Base-by-base conservation (phyloP, 1,140 invertebrate genomes). In the Drosophila lacertosa region DNA sequence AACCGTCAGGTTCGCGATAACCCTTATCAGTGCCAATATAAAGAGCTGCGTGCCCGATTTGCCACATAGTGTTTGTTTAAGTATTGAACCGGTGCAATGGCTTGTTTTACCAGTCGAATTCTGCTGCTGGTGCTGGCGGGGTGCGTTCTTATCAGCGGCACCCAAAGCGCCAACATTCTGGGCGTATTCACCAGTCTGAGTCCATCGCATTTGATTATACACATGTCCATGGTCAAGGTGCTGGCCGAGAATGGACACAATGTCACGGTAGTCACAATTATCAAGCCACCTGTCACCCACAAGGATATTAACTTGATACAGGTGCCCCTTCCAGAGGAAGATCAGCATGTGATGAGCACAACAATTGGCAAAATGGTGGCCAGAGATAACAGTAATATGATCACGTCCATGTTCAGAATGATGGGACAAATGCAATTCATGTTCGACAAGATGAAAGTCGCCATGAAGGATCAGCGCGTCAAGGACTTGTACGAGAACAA, bases 211-310 rank as follows among this genome's bases (percentile, higher is more conserved):
- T 62, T 91, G 33, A 78, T 91, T 0, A 47, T 91, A 2, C 70
- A 91, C 6, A 80, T 90, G 83, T 79, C 89, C 2, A 65, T 91
- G 51, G 67, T 64, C 1, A 71, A 68, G 29, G 66, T 77, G 9
- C 32, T 91, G 16, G 88, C 77, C 0, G 88, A 91, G 22, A 35
- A 53, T 3, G 88, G 88, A 3, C 90, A 91, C 32, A 84, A 91
- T 58, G 68, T 91, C 0, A 91, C 90, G 0, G 83, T 91, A 1
- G 79, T 91, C 0, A 74, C 75, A 0, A 45, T 50, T 0, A 1
- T 84, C 0, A 75, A 80, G 22, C 89, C 89, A 2, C 65, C 75
- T 4, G 16, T 79, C 0, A 58, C 7, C 3, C 75, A 82, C 22
- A 73, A 63, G n/a, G 50, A 72, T 1, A 82, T 90, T 5, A 68